phyloP scores from a whole-genome alignment of 2,888 invertebrate genomes.

The Scaptomyza parva region DNA sequence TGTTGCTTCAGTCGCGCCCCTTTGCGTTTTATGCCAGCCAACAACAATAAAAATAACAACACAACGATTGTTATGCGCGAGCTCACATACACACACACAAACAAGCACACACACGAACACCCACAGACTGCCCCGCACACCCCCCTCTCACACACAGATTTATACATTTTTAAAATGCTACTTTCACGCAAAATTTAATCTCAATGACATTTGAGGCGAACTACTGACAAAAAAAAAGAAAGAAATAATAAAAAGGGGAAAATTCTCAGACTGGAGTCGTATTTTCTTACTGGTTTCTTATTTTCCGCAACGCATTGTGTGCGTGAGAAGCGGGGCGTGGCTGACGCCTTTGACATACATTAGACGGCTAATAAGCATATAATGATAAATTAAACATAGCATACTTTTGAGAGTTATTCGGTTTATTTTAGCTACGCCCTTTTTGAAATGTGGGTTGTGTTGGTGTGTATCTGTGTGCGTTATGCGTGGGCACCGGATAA shows the following conservation, averaged over 20 bases:
- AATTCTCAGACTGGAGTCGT: slow-evolving; percentile 7
- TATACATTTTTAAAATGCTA: slow-evolving; percentile 76
- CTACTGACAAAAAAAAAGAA: slow-evolving; percentile 55
- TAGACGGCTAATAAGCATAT: slow-evolving; percentile 68
- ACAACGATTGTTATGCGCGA: slow-evolving; percentile 72
- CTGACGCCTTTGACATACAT: slow-evolving; percentile 41
- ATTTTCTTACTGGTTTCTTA: slow-evolving; percentile 12
- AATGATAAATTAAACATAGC: slow-evolving; percentile 56
- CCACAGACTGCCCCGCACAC: neutral
- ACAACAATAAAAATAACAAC: slow-evolving; percentile 64
- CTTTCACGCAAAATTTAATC: slow-evolving; percentile 81
- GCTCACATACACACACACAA: slow-evolving; percentile 52
- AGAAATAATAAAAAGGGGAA: slow-evolving; percentile 27
- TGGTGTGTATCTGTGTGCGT: neutral
- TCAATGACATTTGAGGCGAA: slow-evolving; percentile 77
- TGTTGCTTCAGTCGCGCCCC: slow-evolving; percentile 76
- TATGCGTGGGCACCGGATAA: slow-evolving; percentile 14
- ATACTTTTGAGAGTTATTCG: slow-evolving; percentile 34
- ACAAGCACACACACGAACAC: slow-evolving; percentile 9
- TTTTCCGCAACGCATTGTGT: neutral
- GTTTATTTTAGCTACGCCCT: neutral
- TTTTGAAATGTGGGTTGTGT: neutral
- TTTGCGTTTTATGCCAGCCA: slow-evolving; percentile 69
- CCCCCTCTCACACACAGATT: slow-evolving; percentile 20
- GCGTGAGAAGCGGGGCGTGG: slow-evolving; percentile 20